A percentile compares a stretch with the other conserved stretches of the same genome.
phyloP scores from a whole-genome alignment of 35 echinoderm and acorn worm species.

The Apostichopus japonicus region DNA sequence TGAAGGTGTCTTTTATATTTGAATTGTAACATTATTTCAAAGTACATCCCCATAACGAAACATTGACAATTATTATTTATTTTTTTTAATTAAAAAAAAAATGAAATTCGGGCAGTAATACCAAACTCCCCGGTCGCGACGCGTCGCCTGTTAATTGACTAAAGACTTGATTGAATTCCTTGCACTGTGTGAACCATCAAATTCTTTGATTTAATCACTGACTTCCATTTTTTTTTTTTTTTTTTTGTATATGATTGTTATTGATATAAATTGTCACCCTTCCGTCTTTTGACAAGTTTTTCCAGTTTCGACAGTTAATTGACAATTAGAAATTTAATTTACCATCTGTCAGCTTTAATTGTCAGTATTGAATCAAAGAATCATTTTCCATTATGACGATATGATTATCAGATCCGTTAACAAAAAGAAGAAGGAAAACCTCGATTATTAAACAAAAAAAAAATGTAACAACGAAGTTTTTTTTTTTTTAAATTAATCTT shows the following conservation, averaged over 20 bases:
- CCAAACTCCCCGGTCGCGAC: no score
- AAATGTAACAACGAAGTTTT: neutral
- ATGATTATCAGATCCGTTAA: no score
- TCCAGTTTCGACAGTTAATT: neutral
- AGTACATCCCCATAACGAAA: no score
- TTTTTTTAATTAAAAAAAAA: no score
- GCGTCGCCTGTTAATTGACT: no score
- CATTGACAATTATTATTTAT: no score
- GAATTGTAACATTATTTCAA: no score
- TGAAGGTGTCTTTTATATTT: no score
- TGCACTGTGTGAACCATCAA: neutral
- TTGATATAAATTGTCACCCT: constrained; percentile 4
- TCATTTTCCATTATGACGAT: neutral
- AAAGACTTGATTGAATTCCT: neutral
- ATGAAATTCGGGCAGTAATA: no score
- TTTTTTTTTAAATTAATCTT: neutral
- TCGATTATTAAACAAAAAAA: neutral
- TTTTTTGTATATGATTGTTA: neutral
- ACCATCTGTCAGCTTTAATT: neutral
- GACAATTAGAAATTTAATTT: neutral
- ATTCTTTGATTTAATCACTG: neutral
- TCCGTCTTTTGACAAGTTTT: neutral
- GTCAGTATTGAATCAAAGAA: neutral
- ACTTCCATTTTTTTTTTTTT: neutral
- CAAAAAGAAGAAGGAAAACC: neutral